Evolutionary conservation across 92 coral and sea anemone species (phyloP).

Genomic region (Montipora capitata): DNA sequence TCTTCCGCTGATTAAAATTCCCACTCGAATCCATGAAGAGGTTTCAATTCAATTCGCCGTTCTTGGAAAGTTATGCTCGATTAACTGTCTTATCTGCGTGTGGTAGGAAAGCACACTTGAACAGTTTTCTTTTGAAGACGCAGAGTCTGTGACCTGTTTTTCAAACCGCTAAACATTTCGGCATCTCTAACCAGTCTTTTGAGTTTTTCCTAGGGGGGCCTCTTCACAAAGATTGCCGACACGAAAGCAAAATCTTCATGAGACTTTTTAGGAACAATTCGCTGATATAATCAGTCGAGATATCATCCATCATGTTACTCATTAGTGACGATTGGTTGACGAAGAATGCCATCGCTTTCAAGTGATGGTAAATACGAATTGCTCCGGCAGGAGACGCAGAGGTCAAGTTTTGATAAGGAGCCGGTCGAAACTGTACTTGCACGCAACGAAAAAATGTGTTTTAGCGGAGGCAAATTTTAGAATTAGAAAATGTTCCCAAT

Average conservation of each 20-base stretch:
- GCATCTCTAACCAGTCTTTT: background rate
- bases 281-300: slow-evolving; percentile 9
- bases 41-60: slow-evolving; percentile 30
- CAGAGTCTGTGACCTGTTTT: background rate
- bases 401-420: slow-evolving; percentile 52
- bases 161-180: background rate
- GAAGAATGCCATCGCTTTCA: slow-evolving; percentile 22
- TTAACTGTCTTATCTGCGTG: background rate
- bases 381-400: slow-evolving; percentile 7
- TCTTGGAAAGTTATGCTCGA: slow-evolving; percentile 20
- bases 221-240: background rate
- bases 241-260: slow-evolving; percentile 25
- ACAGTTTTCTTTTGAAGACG: background rate
- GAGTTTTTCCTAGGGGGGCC: slow-evolving; percentile 36
- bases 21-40: background rate
- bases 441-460: slow-evolving; percentile 47
- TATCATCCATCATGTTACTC: background rate
- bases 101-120: slow-evolving; percentile 18
- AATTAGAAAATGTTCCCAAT: too few relatives aligned
- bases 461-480: background rate
- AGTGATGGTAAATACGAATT: slow-evolving; percentile 37
- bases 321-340: slow-evolving; percentile 26
- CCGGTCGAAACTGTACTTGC: slow-evolving; percentile 4
- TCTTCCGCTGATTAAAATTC: background rate
- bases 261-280: slow-evolving; percentile 7